Evolutionary conservation across 1,140 invertebrate species (phyloP).

Genomic region (Parapsyche elsis): DNA sequence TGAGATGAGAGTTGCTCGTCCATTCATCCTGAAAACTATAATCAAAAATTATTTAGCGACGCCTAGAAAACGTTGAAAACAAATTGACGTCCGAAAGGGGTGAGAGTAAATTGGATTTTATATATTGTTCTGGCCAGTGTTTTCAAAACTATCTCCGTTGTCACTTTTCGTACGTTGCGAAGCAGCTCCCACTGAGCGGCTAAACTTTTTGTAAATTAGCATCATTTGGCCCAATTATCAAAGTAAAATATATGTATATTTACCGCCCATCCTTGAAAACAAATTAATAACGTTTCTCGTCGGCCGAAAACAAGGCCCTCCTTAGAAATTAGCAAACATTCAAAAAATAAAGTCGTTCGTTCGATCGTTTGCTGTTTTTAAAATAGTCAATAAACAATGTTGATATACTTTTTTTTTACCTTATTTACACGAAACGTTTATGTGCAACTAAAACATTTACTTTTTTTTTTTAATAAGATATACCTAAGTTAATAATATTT

Average conservation of each 20-base stretch:
- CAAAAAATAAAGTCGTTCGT: no score
- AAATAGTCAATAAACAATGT: no score
- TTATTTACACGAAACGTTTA: no score
- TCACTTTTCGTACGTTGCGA: neutral
- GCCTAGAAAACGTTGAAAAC: conserved; percentile 14
- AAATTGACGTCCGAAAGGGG: conserved; percentile 36
- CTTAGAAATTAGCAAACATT: neutral
- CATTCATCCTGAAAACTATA: neutral
- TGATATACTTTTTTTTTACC: no score
- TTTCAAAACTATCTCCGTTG: conserved; percentile 3
- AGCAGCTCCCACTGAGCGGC: neutral
- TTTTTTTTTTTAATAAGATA: no score
- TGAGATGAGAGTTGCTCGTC: conserved; percentile 1
- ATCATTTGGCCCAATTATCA: conserved; percentile 46
- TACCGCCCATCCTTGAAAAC: conserved; percentile 50
- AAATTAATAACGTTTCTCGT: conserved; percentile 40
- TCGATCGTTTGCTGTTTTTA: no score
- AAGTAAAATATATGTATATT: conserved; percentile 56
- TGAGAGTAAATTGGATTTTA: conserved; percentile 41
- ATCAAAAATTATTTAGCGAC: conserved; percentile 24
- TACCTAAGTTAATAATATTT: no score
- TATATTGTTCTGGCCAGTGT: conserved; percentile 8
- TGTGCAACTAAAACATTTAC: no score
- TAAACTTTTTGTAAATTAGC: conserved; percentile 48
- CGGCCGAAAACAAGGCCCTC: conserved; percentile 35